phyloP scores from a whole-genome alignment of 2,888 invertebrate species.

The Sialis lutaria region DNA sequence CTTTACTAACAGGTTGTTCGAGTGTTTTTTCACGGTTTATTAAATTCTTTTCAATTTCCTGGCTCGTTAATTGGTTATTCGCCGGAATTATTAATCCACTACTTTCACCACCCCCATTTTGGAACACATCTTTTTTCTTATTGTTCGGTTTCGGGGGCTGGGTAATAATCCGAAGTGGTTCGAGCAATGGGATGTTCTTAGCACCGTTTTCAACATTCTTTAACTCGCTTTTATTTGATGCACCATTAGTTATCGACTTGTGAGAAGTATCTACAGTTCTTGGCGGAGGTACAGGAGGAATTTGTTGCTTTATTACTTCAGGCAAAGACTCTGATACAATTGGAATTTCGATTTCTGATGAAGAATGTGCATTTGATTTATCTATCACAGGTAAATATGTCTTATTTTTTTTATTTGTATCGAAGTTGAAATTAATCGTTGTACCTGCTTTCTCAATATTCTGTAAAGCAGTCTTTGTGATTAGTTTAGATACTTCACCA shows the following conservation, averaged over 20 bases:
- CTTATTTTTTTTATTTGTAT: slow-evolving; percentile 19
- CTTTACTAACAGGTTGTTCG: slow-evolving; percentile 28
- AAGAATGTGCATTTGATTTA: background rate
- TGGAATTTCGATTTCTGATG: background rate
- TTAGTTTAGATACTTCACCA: slow-evolving; percentile 22
- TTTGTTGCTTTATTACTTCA: slow-evolving; percentile 2
- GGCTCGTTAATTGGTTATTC: slow-evolving; percentile 29
- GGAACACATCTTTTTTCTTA: background rate
- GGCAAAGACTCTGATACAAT: background rate
- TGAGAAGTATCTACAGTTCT: background rate
- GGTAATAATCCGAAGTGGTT: slow-evolving; percentile 1
- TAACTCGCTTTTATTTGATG: background rate
- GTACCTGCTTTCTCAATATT: slow-evolving; percentile 52
- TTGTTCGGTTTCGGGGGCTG: background rate
- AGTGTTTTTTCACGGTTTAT: slow-evolving; percentile 46
- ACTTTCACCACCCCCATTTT: background rate
- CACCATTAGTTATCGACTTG: background rate
- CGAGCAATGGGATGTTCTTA: background rate
- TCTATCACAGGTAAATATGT: slow-evolving; percentile 20
- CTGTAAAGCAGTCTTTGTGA: slow-evolving; percentile 42
- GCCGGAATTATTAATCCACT: slow-evolving; percentile 7
- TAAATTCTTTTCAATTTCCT: slow-evolving; percentile 50
- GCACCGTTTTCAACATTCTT: background rate
- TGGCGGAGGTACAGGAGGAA: slow-evolving; percentile 7
- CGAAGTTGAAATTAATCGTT: slow-evolving; percentile 42